Conservation (phyloP, 2,113 vertebrate species). For the Rhizomys pruinosus region DNA sequence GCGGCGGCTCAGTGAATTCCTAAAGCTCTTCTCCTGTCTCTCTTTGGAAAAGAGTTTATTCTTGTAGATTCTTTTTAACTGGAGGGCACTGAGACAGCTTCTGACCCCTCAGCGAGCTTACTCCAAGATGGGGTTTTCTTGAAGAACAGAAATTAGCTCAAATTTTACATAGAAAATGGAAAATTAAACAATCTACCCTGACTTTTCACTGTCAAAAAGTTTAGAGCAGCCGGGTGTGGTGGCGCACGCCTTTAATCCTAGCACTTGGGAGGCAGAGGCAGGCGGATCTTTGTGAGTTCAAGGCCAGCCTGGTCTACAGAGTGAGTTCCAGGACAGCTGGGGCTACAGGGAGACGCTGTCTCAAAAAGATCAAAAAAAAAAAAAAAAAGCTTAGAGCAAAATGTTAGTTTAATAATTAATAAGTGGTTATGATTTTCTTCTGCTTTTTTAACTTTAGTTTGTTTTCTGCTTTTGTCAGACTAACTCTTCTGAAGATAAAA, state of each 20-base stretch:
- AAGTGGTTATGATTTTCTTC: not conserved
- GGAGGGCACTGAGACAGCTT: not conserved
- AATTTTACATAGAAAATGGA: constrained; percentile 14
- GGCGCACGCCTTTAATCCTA: too few relatives aligned
- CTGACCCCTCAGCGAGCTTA: not conserved
- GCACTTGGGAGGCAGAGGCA: too few relatives aligned
- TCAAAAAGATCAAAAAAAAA: too few relatives aligned
- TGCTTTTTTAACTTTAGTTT: not conserved
- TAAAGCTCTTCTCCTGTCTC: not conserved
- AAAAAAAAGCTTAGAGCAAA: constrained; percentile 18
- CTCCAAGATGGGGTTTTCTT: not conserved
- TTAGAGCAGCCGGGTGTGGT: too few relatives aligned
- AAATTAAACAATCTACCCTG: not conserved
- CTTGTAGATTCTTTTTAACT: not conserved
- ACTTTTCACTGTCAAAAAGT: too few relatives aligned
- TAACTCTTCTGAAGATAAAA: too few relatives aligned
- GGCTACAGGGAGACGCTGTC: too few relatives aligned
- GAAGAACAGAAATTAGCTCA: not conserved
- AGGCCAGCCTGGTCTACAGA: too few relatives aligned
- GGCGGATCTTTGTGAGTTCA: too few relatives aligned
- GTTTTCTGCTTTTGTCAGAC: not conserved
- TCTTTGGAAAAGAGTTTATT: not conserved
- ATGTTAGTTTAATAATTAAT: not conserved
- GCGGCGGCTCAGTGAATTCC: not conserved
- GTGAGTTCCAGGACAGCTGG: too few relatives aligned